Evolutionary conservation across 2,113 vertebrate species (phyloP).

Genomic region (Sarotherodon lohbergeri): DNA sequence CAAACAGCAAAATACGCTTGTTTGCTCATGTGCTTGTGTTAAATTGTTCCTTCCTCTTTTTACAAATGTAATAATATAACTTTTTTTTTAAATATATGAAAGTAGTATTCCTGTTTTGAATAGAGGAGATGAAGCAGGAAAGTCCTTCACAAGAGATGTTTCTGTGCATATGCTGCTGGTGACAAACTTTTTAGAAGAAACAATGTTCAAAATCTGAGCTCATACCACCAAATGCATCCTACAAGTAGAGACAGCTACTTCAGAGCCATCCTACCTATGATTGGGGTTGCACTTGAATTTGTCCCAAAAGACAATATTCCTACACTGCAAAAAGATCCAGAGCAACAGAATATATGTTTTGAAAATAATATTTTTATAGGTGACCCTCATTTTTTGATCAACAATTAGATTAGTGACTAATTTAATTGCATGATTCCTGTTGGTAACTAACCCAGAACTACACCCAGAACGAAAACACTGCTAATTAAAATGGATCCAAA

Average conservation of each 20-base stretch:
- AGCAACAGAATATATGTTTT: neutral
- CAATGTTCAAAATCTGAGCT: neutral
- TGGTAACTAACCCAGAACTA: rapidly evolving
- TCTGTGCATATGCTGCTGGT: neutral
- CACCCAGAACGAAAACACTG: neutral
- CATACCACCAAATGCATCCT: neutral
- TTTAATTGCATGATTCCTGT: neutral
- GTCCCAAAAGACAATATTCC: neutral
- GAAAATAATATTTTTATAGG: neutral
- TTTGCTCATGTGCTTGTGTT: no score
- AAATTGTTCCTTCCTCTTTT: neutral
- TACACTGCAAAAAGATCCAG: neutral
- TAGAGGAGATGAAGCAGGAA: neutral
- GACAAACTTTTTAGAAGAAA: neutral
- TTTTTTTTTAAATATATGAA: neutral
- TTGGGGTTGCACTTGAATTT: neutral
- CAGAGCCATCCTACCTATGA: rapidly evolving
- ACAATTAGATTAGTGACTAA: neutral
- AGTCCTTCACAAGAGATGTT: neutral
- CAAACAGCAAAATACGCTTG: no score
- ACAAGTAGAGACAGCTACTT: neutral
- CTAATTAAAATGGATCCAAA: neutral
- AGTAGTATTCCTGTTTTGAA: neutral
- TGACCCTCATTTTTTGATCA: neutral
- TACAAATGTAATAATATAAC: neutral